Percentiles rank a stretch among this genome's conserved stretches.
These are phyloP conservation scores for Danio jaintianensis DNA, from an alignment of 2,797 vertebrate species.

Conservation along the genomic window DNA sequence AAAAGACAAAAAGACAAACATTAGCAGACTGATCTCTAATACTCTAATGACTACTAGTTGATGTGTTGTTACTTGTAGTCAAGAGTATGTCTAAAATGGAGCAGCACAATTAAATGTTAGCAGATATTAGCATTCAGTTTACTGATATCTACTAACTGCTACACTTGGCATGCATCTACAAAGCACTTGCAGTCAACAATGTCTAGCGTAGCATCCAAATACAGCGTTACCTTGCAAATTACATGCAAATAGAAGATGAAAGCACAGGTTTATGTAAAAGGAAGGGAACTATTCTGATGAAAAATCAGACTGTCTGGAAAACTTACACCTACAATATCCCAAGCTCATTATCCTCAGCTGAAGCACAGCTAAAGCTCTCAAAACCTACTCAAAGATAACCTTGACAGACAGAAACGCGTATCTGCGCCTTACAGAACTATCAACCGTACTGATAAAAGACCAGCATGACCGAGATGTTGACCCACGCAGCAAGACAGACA, in stretches of 20 bases:
- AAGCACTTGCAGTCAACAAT: too few relatives aligned
- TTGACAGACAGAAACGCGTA: conserved; percentile 32
- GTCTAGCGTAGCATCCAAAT: too few relatives aligned
- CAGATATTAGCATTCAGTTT: too few relatives aligned
- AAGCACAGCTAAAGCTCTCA: conserved; percentile 10
- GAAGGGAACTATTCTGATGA: not conserved
- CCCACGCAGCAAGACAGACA: conserved; percentile 11
- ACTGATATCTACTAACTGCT: too few relatives aligned
- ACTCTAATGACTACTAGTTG: too few relatives aligned
- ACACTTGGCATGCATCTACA: too few relatives aligned
- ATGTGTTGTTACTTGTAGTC: too few relatives aligned
- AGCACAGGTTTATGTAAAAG: not conserved
- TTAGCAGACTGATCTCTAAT: too few relatives aligned
- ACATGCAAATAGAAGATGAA: not conserved
- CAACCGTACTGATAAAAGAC: conserved; percentile 6
- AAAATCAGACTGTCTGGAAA: conserved; percentile 24
- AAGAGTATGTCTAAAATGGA: too few relatives aligned
- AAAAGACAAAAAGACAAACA: too few relatives aligned
- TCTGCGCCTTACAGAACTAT: conserved; percentile 11
- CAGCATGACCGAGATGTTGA: conserved; percentile 6
- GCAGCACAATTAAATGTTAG: too few relatives aligned
- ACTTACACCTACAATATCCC: not conserved
- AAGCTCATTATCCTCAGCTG: conserved; percentile 30
- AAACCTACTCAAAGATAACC: conserved; percentile 37
- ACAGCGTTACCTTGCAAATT: not conserved